A percentile compares a stretch with the other conserved stretches of the same genome.
Evolutionary conservation across 2,113 vertebrate species (phyloP).

Genomic region (Chionomys nivalis): DNA sequence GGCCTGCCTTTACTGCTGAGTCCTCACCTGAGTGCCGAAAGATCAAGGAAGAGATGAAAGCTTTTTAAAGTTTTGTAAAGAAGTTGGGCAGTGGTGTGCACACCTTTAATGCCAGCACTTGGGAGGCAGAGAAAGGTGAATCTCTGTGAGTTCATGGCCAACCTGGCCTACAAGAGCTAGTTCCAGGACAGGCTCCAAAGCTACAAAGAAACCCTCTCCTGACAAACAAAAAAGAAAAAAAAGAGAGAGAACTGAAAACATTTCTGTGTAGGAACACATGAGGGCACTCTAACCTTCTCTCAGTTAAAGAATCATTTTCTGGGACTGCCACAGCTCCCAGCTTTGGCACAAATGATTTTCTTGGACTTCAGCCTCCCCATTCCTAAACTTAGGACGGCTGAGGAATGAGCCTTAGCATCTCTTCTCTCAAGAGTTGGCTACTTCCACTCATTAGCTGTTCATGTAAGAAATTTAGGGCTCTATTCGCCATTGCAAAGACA

Average conservation of each 20-base stretch:
- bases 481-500: constrained; percentile 11
- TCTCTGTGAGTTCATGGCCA: no score
- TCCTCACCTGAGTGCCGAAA: not conserved
- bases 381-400: constrained; percentile 11
- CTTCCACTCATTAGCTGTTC: not conserved
- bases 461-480: not conserved
- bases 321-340: not conserved
- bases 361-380: not conserved
- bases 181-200: no score
- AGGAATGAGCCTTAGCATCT: not conserved
- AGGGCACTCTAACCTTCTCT: constrained; percentile 73
- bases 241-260: not conserved
- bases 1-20: not conserved
- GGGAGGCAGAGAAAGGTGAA: no score
- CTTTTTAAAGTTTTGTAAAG: constrained; percentile 18
- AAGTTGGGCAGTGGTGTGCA: not conserved
- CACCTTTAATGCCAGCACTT: no score
- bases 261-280: constrained; percentile 59
- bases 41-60: not conserved
- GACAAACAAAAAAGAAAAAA: no score
- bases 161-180: no score
- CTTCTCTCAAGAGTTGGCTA: not conserved
- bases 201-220: no score
- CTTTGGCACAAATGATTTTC: not conserved
- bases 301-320: constrained; percentile 15